Evolutionary conservation across 2,888 invertebrate species (phyloP), one percentile per base, ranked within the genome.

Genomic region (Anthophora plumipes): DNA sequence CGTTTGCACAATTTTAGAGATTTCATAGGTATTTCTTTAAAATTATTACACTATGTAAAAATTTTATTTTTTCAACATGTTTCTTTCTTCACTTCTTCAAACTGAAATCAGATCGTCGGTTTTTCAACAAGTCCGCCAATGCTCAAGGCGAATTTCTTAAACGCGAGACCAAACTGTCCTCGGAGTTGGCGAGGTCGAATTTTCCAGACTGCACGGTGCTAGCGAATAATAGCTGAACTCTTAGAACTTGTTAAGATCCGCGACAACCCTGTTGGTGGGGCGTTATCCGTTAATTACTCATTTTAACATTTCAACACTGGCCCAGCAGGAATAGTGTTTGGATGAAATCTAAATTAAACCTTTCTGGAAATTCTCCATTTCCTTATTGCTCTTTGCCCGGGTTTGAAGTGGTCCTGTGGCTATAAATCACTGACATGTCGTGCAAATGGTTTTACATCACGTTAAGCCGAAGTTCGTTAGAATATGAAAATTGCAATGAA

Each of bases 311-410:
- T 83, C 82, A 70, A 68, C 82, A 78, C 76, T 77, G 85, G 81
- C 77, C 82, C 79, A n/a, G 85, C 76, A 76, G 86, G 88, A 90
- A 91, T 86, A 83, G 85, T 78, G 76, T 87, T 89, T 88, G 74
- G 74, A 71, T 85, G 89, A 89, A 90, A 89, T 90, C 91, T 91
- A 91, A 90, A 91, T 91, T 91, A 89, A 89, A 89, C 85, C 82
- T 91, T 89, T 89, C 91, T 91, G 90, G 91, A 91, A 91, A 78
- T 83, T 75, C 66, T 77, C 67, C 78, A 54, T 74, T 90, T 89
- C 85, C 89, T 89, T 85, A 77, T 87, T 88, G 74, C 80, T 74
- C 43, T 67, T 31, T 43, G 8, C 80, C 11, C 50, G 50, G n/a
- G 59, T 59, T 64, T 69, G 17, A 70, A 69, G 61, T 70, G 48